Evolutionary conservation across 2,113 vertebrate genomes (phyloP).

Genomic region (Psephotus haematonotus): DNA sequence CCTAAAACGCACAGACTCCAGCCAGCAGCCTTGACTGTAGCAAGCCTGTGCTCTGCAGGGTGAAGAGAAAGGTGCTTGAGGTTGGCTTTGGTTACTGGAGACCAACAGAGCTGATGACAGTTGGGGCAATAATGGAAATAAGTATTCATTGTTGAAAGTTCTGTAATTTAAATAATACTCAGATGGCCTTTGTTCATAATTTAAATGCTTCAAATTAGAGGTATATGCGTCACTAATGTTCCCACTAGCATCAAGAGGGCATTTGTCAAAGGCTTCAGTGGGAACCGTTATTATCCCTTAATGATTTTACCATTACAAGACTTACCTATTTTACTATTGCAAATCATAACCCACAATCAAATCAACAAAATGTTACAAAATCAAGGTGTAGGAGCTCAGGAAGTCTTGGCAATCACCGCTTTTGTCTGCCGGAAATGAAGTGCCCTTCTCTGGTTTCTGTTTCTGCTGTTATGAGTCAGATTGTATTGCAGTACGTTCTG

Average conservation of each 20-base stretch:
- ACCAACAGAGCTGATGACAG: not conserved
- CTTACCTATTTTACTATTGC: not conserved
- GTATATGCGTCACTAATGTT: not conserved
- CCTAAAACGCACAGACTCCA: not conserved
- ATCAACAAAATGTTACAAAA: conserved; percentile 18
- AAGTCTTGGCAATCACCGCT: conserved; percentile 21
- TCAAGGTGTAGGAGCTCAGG: not conserved
- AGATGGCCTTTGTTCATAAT: conserved; percentile 15
- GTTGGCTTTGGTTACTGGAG: not conserved
- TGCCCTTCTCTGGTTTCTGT: not conserved
- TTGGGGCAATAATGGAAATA: not conserved
- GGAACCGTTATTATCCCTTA: not conserved
- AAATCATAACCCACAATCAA: conserved; percentile 31
- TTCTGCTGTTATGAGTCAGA: not conserved
- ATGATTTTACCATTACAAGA: not conserved
- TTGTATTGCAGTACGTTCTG: conserved; percentile 15
- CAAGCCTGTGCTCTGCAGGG: not conserved
- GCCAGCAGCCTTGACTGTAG: not conserved
- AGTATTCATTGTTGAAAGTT: conserved; percentile 1
- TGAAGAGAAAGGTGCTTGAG: not conserved
- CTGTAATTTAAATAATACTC: conserved; percentile 25
- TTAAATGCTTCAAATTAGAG: conserved; percentile 11
- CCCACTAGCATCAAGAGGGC: not conserved
- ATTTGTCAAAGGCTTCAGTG: conserved; percentile 9
- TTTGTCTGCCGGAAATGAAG: conserved; percentile 49